These are phyloP conservation scores for Scopus umbretta DNA, from an alignment of 2,113 vertebrate genomes.

Conservation along the genomic window DNA sequence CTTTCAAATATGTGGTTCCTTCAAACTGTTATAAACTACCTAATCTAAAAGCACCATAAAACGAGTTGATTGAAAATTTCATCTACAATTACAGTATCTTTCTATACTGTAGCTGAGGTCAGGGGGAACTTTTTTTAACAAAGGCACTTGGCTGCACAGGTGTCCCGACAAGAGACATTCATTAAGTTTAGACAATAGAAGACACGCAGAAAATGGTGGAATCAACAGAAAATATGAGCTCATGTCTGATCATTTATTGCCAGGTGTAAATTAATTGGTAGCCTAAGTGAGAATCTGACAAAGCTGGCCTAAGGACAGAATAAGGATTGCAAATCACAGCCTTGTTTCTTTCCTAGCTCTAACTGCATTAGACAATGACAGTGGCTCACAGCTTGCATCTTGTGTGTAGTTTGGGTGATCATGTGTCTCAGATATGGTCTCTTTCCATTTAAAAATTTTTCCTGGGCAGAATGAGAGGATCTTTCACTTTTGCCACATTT, in stretches of 20 bases:
- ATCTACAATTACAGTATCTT: background rate
- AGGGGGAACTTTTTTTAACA: background rate
- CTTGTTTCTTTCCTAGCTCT: background rate
- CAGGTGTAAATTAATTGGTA: background rate
- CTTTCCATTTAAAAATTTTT: background rate
- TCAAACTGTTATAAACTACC: background rate
- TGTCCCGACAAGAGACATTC: background rate
- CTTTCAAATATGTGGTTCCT: background rate
- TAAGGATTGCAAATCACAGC: background rate
- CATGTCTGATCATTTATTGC: background rate
- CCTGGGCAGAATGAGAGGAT: background rate
- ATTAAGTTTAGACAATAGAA: background rate
- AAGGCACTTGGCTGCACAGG: background rate
- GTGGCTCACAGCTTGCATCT: background rate
- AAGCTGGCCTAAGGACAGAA: background rate
- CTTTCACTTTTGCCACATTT: background rate
- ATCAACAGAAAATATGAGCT: background rate
- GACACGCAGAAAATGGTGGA: background rate
- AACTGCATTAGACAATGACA: background rate
- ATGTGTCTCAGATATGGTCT: background rate
- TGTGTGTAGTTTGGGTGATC: background rate
- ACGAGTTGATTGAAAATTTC: background rate
- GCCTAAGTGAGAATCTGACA: background rate
- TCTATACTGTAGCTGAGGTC: background rate
- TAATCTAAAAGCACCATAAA: background rate